Base-by-base conservation (phyloP, 2,113 vertebrate species). In the Myocastor coypus region DNA sequence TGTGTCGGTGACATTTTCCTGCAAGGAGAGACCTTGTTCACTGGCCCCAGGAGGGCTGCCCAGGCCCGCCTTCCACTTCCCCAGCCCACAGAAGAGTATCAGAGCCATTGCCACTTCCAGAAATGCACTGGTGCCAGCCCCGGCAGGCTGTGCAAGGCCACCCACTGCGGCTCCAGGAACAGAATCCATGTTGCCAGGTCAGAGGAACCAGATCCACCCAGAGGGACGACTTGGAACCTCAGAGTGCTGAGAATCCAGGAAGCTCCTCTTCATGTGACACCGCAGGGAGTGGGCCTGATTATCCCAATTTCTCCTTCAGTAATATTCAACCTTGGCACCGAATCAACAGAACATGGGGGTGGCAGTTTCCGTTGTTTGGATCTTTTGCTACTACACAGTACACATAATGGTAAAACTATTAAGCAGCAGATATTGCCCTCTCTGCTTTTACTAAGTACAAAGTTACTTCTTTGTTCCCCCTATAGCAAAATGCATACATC, bases 391-490 rank as follows among this genome's bases (percentile, higher is more conserved):
- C 37, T 11, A 73, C 8, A 22, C 34, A 92, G 40, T 34, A 81
- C 91, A 93, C 13, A 77, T 10, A 59, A 63, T 73, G 42, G 68
- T 32, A 80, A 73, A 95, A 63, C 50, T 5, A 8, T 32, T 84
- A 89, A 52, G 37, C 22, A 63, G 28, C 11, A 95, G 69, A 55
- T 34, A 50, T 37, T 42, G 32, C 57, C 59, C 5, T 32, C 68
- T 92, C 73, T 91, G 59, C n/a, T 71, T 95, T 89, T 95, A 90
- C 59, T 84, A 87, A 94, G 57, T 59, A 69, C 32, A 94, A 97
- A 92, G 66, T 34, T 80, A 42, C 80, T 3, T 46, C 34, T 66
- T 66, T 90, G 64, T 91, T 80, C 6, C 17, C 19, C 14, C 91
- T 82, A 46, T 2, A 69, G 78, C n/a, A 96, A 92, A 89, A 92